Conservation (phyloP, 1,140 invertebrate species). For the Stratiolaelaps scimitus region DNA sequence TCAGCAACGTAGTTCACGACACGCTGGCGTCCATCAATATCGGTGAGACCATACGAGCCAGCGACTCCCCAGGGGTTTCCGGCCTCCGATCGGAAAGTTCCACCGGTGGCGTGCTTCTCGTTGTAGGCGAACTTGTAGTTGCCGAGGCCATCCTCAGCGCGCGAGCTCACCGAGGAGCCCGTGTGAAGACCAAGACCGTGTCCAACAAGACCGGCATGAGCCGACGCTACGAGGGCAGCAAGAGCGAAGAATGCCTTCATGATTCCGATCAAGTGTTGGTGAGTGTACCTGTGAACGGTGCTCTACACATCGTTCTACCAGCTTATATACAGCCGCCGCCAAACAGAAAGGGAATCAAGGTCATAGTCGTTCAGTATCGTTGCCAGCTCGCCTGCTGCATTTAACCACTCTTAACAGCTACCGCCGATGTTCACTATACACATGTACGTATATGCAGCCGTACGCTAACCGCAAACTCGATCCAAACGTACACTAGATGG, state of each 20-base stretch:
- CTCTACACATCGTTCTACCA: too few species aligned
- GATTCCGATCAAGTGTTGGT: background rate
- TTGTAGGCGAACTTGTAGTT: slow-evolving; percentile 39
- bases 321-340: too few species aligned
- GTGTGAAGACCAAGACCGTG: slow-evolving; percentile 1
- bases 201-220: slow-evolving; percentile 14
- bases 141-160: slow-evolving; percentile 30
- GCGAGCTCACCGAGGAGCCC: slow-evolving; percentile 4
- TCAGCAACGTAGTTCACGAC: slow-evolving; percentile 39
- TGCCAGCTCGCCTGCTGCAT: too few species aligned
- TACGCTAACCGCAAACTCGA: too few species aligned
- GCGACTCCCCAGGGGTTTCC: slow-evolving; percentile 34
- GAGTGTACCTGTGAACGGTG: too few species aligned
- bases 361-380: too few species aligned
- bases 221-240: slow-evolving; percentile 4
- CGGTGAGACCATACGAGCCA: slow-evolving; percentile 37
- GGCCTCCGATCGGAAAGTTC: slow-evolving; percentile 36
- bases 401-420: too few species aligned
- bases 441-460: too few species aligned
- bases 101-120: slow-evolving; percentile 38
- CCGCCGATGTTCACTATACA: too few species aligned
- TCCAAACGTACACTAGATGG: too few species aligned
- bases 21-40: slow-evolving; percentile 36
- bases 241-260: slow-evolving; percentile 23
- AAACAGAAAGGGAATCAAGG: too few species aligned